phyloP scores from a whole-genome alignment of 2,888 invertebrate genomes.

The Scaptomyza reducta region DNA sequence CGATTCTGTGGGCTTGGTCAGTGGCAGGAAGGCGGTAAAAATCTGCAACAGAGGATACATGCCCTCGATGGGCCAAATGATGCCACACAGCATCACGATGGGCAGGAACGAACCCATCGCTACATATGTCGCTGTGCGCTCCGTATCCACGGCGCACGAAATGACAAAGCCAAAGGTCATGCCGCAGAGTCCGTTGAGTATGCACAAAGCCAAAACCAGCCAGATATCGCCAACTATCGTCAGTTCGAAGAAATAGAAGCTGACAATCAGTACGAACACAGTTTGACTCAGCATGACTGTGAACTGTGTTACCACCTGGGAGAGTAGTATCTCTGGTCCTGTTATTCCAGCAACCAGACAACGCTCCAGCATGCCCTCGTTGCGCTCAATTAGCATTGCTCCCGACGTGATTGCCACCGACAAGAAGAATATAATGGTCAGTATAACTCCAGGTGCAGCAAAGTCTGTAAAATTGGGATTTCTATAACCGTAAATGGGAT shows the following conservation, averaged over 20 bases:
- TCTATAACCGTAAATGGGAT: constrained; percentile 90
- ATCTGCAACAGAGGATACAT: constrained; percentile 91
- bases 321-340: constrained; percentile 92
- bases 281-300: constrained; percentile 94
- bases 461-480: constrained; percentile 96
- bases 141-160: constrained; percentile 91
- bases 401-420: constrained; percentile 96
- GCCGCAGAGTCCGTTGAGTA: constrained; percentile 94
- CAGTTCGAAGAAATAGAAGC: constrained; percentile 91
- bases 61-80: constrained; percentile 97
- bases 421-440: constrained; percentile 96
- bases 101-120: constrained; percentile 94
- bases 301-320: constrained; percentile 95
- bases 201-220: constrained; percentile 90
- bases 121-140: constrained; percentile 93
- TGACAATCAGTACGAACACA: constrained; percentile 90
- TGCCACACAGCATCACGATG: constrained; percentile 93
- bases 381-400: constrained; percentile 94
- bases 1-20: constrained; percentile 95
- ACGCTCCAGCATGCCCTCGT: constrained; percentile 95
- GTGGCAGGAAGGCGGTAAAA: constrained; percentile 90
- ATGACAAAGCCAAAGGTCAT: constrained; percentile 96
- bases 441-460: constrained; percentile 95
- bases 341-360: constrained; percentile 93
- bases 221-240: constrained; percentile 91